Evolutionary conservation across 2,888 invertebrate genomes (phyloP), one percentile per base, ranked within the genome.

Genomic region (Pherbina coryleti): DNA sequence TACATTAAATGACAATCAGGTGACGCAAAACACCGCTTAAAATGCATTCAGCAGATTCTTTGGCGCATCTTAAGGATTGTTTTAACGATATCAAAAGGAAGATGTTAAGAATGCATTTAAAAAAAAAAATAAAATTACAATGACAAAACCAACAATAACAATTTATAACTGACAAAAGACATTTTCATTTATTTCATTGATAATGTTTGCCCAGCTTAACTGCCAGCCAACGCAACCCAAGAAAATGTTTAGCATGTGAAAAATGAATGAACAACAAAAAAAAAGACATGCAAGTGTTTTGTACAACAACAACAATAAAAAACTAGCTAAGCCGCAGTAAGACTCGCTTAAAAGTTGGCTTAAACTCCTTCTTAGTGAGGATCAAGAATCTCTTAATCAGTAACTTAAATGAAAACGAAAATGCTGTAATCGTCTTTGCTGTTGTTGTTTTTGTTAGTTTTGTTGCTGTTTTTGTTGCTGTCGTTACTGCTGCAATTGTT

Each of bases 371-470:
- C 17, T 37, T 31, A 28, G n/a, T 37, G 34, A 34, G 11, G 31
- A 14, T 37, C 19, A 14, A n/a, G 51, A 69, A 82, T 78, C 81
- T 79, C 82, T 82, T 82, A 82, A 82, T 82, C 82, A 82, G 82
- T 79, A 79, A 80, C 53, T 64, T 66, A 75, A 75, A 64, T 64
- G 66, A 64, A 64, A 75, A 64, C 19, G 51, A 74, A 74, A 74
- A 34, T 72, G 60, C 19, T 81, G 79, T 79, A 79, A 80, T 81
- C 79, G 55, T 3, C 22, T 78, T 79, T 81, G 79, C 73, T 71
- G 31, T 74, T 5, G 14, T 64, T 69, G n/a, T n/a, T n/a, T n/a
- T n/a, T n/a, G n/a, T n/a, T n/a, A n/a, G n/a, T n/a, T n/a, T n/a
- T n/a, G 34, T 57, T 78, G 60, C 19, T 66, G 55, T 70, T 55